Percentiles rank a stretch among this genome's conserved stretches.
Conservation (phyloP, 2,888 invertebrate species). For the Entomobrya proxima region DNA sequence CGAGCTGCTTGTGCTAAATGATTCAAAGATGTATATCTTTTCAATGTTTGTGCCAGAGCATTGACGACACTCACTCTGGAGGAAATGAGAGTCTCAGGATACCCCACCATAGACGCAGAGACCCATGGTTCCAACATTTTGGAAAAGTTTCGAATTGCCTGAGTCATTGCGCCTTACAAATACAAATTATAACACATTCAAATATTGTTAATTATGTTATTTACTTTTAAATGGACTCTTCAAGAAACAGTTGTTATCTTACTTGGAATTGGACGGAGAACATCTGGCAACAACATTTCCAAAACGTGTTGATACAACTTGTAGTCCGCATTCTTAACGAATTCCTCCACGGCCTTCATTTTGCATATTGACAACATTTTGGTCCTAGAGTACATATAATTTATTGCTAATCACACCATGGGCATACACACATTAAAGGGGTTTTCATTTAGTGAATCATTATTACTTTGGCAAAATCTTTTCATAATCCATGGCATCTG, state of each 20-base stretch:
- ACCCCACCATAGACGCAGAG: conserved; percentile 87
- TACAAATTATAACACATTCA: background rate
- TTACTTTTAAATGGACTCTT: background rate
- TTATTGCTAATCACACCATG: no score
- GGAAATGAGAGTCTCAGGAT: conserved; percentile 79
- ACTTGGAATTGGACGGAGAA: conserved; percentile 95
- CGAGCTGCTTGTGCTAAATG: conserved; percentile 97
- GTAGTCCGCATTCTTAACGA: conserved; percentile 90
- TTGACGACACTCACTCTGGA: conserved; percentile 85
- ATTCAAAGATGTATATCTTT: conserved; percentile 94
- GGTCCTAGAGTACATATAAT: background rate
- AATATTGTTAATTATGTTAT: background rate
- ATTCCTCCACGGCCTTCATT: conserved; percentile 85
- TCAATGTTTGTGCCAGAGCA: conserved; percentile 94
- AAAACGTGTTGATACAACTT: conserved; percentile 97
- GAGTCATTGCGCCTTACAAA: conserved; percentile 86
- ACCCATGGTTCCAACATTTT: conserved; percentile 95
- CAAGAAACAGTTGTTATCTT: conserved; percentile 76
- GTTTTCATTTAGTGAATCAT: no score
- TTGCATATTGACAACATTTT: conserved; percentile 80
- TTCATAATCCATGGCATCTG: conserved; percentile 81
- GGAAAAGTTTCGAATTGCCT: conserved; percentile 93
- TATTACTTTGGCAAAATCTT: conserved; percentile 85
- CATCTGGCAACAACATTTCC: conserved; percentile 96
- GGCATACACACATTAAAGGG: no score